phyloP scores from a whole-genome alignment of 1,140 invertebrate genomes.

The Cecropterus lyciades region DNA sequence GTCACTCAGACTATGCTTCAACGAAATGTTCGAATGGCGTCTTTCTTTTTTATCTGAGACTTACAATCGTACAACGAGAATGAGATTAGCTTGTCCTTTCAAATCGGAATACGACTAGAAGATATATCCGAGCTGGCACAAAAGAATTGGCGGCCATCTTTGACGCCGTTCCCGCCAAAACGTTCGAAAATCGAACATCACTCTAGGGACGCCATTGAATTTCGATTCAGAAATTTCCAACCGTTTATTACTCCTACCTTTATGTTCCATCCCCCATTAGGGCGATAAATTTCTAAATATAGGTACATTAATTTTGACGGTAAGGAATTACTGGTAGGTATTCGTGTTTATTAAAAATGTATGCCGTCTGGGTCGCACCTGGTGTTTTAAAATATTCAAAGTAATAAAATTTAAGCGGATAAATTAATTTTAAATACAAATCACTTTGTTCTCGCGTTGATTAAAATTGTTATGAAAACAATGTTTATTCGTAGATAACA shows the following conservation, averaged over 20 bases:
- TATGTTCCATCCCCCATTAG: constrained; percentile 22
- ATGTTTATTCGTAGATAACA: too few species aligned
- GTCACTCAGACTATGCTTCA: too few species aligned
- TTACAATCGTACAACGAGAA: constrained; percentile 54
- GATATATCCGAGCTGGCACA: constrained; percentile 70
- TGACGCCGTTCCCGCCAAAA: constrained; percentile 58
- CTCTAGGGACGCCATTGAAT: constrained; percentile 54
- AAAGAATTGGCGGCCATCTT: constrained; percentile 81
- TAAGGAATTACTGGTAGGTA: constrained; percentile 1
- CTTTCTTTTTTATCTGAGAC: too few species aligned
- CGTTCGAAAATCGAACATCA: constrained; percentile 70
- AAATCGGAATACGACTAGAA: constrained; percentile 64
- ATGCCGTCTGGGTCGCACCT: not conserved
- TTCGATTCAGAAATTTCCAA: constrained; percentile 41
- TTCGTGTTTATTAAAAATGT: constrained; percentile 11
- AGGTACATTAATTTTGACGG: constrained; percentile 14
- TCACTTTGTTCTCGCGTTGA: too few species aligned
- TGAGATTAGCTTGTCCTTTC: constrained; percentile 76
- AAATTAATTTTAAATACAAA: too few species aligned
- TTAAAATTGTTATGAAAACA: too few species aligned
- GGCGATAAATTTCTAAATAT: constrained; percentile 27
- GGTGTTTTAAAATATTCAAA: too few species aligned
- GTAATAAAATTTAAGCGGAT: too few species aligned
- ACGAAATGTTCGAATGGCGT: too few species aligned
- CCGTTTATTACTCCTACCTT: constrained; percentile 42